phyloP scores from a whole-genome alignment of 1,140 invertebrate genomes.

The Wiebesia pumilae region DNA sequence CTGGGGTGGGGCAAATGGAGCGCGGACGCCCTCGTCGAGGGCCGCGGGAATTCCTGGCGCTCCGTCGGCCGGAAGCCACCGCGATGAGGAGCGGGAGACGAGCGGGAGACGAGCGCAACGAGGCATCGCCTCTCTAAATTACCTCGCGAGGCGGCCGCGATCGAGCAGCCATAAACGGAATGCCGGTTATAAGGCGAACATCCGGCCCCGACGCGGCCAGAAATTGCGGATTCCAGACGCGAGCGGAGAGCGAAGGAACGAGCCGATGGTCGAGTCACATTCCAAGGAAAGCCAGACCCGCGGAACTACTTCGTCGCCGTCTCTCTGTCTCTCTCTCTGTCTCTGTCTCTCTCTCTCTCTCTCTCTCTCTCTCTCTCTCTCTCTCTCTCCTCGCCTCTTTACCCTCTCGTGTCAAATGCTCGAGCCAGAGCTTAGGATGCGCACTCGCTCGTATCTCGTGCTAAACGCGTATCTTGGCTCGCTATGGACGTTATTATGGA shows the following conservation, averaged over 20 bases:
- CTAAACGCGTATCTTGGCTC: too few relatives aligned
- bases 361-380: background rate
- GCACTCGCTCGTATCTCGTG: too few relatives aligned
- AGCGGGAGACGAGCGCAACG: background rate
- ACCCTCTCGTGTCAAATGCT: too few relatives aligned
- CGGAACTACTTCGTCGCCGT: background rate
- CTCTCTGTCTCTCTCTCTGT: background rate
- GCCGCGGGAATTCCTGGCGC: background rate
- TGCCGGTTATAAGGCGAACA: constrained; percentile 5
- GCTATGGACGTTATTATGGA: too few relatives aligned
- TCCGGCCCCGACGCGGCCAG: background rate
- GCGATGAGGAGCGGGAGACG: background rate
- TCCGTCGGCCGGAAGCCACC: constrained; percentile 13
- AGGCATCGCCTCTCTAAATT: background rate
- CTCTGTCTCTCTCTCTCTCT: background rate
- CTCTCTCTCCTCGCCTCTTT: too few relatives aligned
- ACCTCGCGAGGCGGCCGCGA: background rate
- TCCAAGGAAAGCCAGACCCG: constrained; percentile 52
- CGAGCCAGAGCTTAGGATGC: background rate
- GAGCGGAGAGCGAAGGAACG: background rate
- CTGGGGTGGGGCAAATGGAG: background rate
- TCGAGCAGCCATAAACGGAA: constrained; percentile 7
- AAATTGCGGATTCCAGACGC: constrained; percentile 26
- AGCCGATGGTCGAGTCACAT: constrained; percentile 44
- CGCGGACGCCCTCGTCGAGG: background rate